Evolutionary conservation across 2,113 vertebrate species (phyloP), one percentile per base, ranked within the genome.

Genomic region (Antennarius striatus): DNA sequence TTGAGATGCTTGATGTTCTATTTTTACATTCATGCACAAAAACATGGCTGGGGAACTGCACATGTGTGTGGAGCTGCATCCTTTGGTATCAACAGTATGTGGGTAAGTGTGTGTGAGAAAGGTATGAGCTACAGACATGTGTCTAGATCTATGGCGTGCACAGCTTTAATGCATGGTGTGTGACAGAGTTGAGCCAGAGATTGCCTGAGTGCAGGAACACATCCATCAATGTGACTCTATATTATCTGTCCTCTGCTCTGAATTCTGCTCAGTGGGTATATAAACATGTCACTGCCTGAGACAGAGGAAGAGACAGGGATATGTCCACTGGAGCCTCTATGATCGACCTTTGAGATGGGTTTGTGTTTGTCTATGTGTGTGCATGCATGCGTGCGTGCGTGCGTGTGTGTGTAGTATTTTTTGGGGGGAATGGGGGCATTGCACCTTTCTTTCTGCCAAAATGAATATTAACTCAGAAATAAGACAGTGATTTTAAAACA

Each of bases 221-320:
- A 74, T 79, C 50, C 58, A 66, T 76, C 72, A 66, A 40, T 43
- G 49, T 68, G 52, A 39, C 64, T 77, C 54, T 70, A 56, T 73
- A 76, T 69, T 63, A 66, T 83, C 56, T 75, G 75, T 66, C 63
- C 71, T 56, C 69, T 79, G 55, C 65, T 77, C 68, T 56, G 71
- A 56, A 84, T 63, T 68, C 15, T 66, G 54, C 77, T 82, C 61
- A 62, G 47, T 61, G 52, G 68, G 76, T 68, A 63, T 81, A 77
- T 79, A 81, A 85, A 83, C 71, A 83, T 85, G 72, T 76, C 80
- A 79, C 55, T n/a, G 63, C 30, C 42, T 49, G 59, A 74, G 55
- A 70, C 17, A 29, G 65, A 76, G 62, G 56, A 75, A 39, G 65
- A 71, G 80, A 73, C 66, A 63, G 22, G 65, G 63, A 82, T 77